These are phyloP conservation scores for Oreamnos americanus DNA, from an alignment of 2,113 vertebrate genomes.

Conservation along the genomic window DNA sequence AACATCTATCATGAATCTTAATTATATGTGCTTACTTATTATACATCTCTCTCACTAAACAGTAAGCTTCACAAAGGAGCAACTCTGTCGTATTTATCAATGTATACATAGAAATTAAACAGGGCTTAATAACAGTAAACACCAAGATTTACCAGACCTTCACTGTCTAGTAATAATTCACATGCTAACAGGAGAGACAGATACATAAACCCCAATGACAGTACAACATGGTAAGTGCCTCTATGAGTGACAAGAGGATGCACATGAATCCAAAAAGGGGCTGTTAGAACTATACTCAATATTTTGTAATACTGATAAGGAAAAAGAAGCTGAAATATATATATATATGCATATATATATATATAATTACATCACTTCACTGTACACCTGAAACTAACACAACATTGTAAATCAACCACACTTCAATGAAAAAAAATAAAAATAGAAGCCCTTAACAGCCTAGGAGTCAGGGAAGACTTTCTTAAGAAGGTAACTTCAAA, in stretches of 20 bases:
- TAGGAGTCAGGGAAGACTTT: not conserved
- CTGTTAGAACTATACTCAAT: not conserved
- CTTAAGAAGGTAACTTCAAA: not conserved
- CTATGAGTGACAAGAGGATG: not conserved
- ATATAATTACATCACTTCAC: not conserved
- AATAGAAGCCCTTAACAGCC: not conserved
- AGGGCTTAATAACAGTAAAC: not conserved
- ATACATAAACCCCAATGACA: not conserved
- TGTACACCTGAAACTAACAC: not conserved
- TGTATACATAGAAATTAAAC: not conserved
- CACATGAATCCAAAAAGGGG: not conserved
- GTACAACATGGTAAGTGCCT: not conserved
- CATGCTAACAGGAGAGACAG: not conserved
- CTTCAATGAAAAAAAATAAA: not conserved
- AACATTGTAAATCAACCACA: not conserved
- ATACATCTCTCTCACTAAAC: not conserved
- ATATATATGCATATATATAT: not conserved
- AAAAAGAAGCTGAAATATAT: not conserved
- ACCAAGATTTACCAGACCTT: not conserved
- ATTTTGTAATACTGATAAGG: not conserved
- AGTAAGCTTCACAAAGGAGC: not conserved
- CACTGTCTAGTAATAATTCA: not conserved
- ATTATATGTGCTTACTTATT: not conserved
- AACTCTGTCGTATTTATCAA: constrained; percentile 15
- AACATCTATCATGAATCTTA: constrained; percentile 17